Base-by-base conservation (phyloP, 2,797 vertebrate genomes). In the Syngnathus rostellatus region DNA sequence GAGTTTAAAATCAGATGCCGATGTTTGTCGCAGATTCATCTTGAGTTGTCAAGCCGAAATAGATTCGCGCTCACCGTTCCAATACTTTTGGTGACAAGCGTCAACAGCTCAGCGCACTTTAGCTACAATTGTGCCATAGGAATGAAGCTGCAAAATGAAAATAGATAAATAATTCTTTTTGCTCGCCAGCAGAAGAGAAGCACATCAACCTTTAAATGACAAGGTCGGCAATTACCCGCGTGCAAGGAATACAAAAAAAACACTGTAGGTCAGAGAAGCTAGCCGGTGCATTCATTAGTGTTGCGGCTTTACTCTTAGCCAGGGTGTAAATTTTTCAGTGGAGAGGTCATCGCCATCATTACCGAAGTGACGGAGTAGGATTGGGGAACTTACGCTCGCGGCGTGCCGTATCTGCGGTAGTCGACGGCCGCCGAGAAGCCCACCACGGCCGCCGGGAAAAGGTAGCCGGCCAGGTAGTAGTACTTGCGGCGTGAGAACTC, bases 401-500 rank as follows among this genome's bases (percentile, higher is more conserved):
- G 86, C 57, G 97, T 97, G 85, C 97, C 97, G 5, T 99, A 99
- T 90, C 97, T 95, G 81, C 92, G 92, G 81, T 97, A 96, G 92
- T 99, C 96, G 72, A 99, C 93, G 76, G 95, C 97, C 41, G 94
- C 94, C 0, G 95, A 98, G 80, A 99, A 93, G 60, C 95, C 96
- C 76, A 99, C 96, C 68, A 99, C 94, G 16, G 91, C 89, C n/a
- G 95, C 93, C 14, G 96, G 96, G 82, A 97, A 92, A 83, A 98
- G 93, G 89, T 99, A 99, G 65, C 96, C 97, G 25, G 92, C 93
- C 67, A 94, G 82, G 68, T 99, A 99, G 82, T 97, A 99, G 84
- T 99, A 99, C 83, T 96, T 98, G 80, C 94, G 92, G 81, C 96
- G 95, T 37, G 97, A 98, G 90, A 94, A 97, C 86, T 98, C 96